phyloP scores from a whole-genome alignment of 2,113 vertebrate species.

The Channa maculata region DNA sequence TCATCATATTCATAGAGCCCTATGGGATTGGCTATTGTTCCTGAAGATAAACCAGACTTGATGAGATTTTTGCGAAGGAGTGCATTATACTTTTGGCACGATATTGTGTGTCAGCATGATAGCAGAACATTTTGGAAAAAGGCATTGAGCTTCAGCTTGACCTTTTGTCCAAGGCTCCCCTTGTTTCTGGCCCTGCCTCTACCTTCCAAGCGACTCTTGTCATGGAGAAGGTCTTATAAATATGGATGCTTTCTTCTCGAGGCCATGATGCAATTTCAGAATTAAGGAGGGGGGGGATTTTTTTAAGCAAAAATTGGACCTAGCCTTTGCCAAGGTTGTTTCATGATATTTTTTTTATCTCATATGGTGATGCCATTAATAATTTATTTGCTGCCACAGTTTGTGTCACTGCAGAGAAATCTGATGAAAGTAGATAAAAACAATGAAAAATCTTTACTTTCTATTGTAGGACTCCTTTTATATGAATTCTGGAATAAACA shows the following conservation, averaged over 20 bases:
- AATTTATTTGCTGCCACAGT: slow-evolving; percentile 40
- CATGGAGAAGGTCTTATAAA: slow-evolving; percentile 70
- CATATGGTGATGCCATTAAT: slow-evolving; percentile 28
- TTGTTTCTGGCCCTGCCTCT: slow-evolving; percentile 32
- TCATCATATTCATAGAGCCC: slow-evolving; percentile 60
- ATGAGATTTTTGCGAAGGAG: slow-evolving; percentile 43
- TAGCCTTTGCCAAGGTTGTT: slow-evolving; percentile 41
- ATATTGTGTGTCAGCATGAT: slow-evolving; percentile 27
- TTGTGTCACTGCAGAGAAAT: slow-evolving; percentile 37
- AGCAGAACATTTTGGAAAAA: slow-evolving; percentile 35
- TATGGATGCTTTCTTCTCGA: slow-evolving; percentile 69
- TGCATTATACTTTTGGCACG: slow-evolving; percentile 15
- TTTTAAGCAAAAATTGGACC: slow-evolving; percentile 35
- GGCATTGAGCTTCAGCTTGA: slow-evolving; percentile 50
- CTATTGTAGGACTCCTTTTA: neutral
- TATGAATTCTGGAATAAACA: slow-evolving; percentile 11
- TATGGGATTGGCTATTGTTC: slow-evolving; percentile 59
- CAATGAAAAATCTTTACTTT: slow-evolving; percentile 20
- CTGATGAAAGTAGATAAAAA: slow-evolving; percentile 26
- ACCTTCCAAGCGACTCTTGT: slow-evolving; percentile 57
- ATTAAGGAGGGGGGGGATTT: slow-evolving; percentile 10
- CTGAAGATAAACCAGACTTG: slow-evolving; percentile 39
- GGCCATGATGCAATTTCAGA: slow-evolving; percentile 66
- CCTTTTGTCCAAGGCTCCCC: slow-evolving; percentile 62
- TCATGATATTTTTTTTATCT: slow-evolving; percentile 35